A percentile compares a stretch with the other conserved stretches of the same genome.
phyloP scores from a whole-genome alignment of 1,140 invertebrate species.

The Listronotus bonariensis region DNA sequence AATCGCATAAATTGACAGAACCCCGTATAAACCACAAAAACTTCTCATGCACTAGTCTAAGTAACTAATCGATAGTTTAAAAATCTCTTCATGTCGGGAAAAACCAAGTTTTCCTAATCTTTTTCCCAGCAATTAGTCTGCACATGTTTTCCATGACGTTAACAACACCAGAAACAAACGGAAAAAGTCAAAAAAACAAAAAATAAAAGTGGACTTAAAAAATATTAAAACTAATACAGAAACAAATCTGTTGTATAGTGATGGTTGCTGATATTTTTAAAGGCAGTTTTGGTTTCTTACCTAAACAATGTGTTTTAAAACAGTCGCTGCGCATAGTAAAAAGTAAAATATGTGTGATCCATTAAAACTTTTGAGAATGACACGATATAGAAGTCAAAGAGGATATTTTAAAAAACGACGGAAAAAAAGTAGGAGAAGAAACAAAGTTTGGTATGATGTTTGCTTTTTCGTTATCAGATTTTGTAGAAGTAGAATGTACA shows the following conservation, averaged over 20 bases:
- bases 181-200: not conserved
- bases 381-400: not conserved
- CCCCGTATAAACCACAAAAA: too few relatives aligned
- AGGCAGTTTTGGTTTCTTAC: not conserved
- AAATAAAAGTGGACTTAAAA: not conserved
- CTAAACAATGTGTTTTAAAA: not conserved
- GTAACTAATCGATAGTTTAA: slow-evolving; percentile 5
- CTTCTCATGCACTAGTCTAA: not conserved
- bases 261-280: not conserved
- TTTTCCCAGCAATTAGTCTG: not conserved
- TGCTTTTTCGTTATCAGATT: not conserved
- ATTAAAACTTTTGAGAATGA: not conserved
- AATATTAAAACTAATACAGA: not conserved
- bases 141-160: not conserved
- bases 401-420: not conserved
- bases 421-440: slow-evolving; percentile 1
- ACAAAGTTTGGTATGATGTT: slow-evolving; percentile 4
- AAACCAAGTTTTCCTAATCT: not conserved
- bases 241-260: not conserved
- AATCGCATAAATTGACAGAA: too few relatives aligned
- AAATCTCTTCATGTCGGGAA: not conserved
- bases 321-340: too few relatives aligned
- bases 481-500: too few relatives aligned
- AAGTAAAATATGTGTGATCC: too few relatives aligned
- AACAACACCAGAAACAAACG: not conserved